Base-by-base conservation (phyloP, 2,888 invertebrate species). In the Folsomia manolachei region DNA sequence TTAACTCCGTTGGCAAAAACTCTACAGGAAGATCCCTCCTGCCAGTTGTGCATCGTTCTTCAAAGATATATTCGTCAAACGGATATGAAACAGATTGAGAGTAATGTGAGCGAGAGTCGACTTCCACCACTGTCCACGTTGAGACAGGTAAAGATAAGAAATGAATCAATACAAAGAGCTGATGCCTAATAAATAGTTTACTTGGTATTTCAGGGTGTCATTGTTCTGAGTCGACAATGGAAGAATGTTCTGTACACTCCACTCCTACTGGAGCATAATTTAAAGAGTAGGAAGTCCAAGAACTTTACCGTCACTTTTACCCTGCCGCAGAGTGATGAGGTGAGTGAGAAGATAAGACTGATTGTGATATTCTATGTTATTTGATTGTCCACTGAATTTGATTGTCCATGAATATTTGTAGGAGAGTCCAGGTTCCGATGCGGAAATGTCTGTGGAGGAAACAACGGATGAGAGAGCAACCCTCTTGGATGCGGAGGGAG, bases 231-330 rank as follows among this genome's bases (percentile, higher is more conserved):
- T 82, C 89, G 97, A 0, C 97, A 97, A 83, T 97, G 97, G 97
- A 97, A 97, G 85, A 96, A 95, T 84, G 92, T 94, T 1, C 86
- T 97, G 23, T 96, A 97, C 83, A 96, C 96, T 79, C 97, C 97
- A 0, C 86, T 95, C 76, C 86, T 97, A 56, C 88, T 95, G 70
- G 94, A 94, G 82, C 93, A 94, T 83, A 94, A 93, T 83, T 92
- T 94, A 83, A 85, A 84, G 78, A 82, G 83, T 21, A 82, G 82
- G 75, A 93, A 93, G 86, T 90, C 90, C 73, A 92, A 93, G 83
- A 88, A 91, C 75, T 87, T 94, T 76, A 95, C 94, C 82, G 94
- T 95, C 0, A 92, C 94, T 0, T 95, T 95, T 84, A 91, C 94
- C 1, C 87, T 95, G 73, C 92, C 93, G 0, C 91, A 92, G 82